These are phyloP conservation scores for Cyclophora punctaria DNA, from an alignment of 2,888 invertebrate species.

Conservation along the genomic window DNA sequence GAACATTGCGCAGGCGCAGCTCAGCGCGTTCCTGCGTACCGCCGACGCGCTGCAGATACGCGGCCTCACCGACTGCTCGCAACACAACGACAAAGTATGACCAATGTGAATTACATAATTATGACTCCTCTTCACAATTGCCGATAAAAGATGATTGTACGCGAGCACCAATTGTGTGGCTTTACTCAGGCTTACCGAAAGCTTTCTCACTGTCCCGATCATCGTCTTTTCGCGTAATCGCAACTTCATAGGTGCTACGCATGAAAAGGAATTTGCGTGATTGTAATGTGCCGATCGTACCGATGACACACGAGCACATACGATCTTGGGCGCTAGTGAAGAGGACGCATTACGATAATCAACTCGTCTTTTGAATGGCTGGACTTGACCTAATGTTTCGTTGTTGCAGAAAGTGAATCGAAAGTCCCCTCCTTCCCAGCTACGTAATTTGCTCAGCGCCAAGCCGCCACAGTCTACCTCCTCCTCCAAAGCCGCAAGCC, in stretches of 20 bases:
- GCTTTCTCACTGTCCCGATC: too few species aligned
- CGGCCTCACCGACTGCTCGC: constrained; percentile 82
- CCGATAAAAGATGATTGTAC: too few species aligned
- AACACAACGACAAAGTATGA: constrained; percentile 68
- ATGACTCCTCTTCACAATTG: too few species aligned
- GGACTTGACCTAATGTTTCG: constrained; percentile 1
- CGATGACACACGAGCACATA: too few species aligned
- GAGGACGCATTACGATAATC: too few species aligned
- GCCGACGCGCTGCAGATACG: constrained; percentile 87
- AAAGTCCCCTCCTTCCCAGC: constrained; percentile 72
- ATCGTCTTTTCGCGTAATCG: too few species aligned
- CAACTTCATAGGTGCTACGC: too few species aligned
- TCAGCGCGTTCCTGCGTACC: constrained; percentile 83
- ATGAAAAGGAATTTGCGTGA: too few species aligned
- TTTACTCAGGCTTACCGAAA: too few species aligned
- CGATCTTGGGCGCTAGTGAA: too few species aligned
- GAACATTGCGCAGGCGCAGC: constrained; percentile 85
- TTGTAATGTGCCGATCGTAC: too few species aligned
- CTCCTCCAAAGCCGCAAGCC: constrained; percentile 75
- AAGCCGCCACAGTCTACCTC: constrained; percentile 71
- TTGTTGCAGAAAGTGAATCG: constrained; percentile 66
- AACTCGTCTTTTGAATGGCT: neutral
- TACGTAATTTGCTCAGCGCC: constrained; percentile 74
- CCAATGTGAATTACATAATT: constrained; percentile 12
- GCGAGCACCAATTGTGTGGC: too few species aligned